Evolutionary conservation across 2,797 vertebrate genomes (phyloP), one percentile per base, ranked within the genome.

Genomic region (Hippoglossus hippoglossus): DNA sequence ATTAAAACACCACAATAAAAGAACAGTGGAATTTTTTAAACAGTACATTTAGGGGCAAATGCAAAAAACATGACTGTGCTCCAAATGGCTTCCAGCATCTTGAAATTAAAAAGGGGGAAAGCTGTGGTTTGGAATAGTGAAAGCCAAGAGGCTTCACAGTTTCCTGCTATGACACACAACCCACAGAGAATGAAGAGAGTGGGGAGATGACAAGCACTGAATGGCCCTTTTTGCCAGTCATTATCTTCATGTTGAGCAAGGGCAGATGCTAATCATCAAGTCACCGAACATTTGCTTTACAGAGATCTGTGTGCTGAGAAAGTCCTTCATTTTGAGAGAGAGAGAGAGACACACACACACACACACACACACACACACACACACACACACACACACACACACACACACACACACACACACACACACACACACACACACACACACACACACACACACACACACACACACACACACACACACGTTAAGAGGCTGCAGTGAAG

Each of bases 21-120:
- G 9, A 71, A 47, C 12, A 4, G 0, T 31, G 8, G 24, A 28
- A 52, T 31, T 49, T 44, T 44, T 68, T 46, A 28, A 69, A 31
- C 25, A 49, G 67, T 16, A 51, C 22, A 60, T 53, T 79, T 71
- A 57, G 28, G 18, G 18, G n/a, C 25, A 55, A 36, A 50, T 28
- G 24, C 15, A 26, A 39, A 50, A 79, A 53, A 16, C 47, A 21
- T 19, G 18, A 75, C 54, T 67, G 26, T 19, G n/a, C 39, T 57
- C 46, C 51, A 65, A 80, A 83, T 62, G 58, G 34, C n/a, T 74
- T 75, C 64, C 50, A 82, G 75, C 54, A 56, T 77, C 39, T 75
- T 72, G 39, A 74, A 82, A 52, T 2, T 49, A n/a, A 47, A 39
- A 52, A 53, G 28, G 34, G 11, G 71, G 63, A 65, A 49, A 28